These are phyloP conservation scores for Macropis europaea DNA, from an alignment of 2,888 invertebrate species.

Conservation along the genomic window DNA sequence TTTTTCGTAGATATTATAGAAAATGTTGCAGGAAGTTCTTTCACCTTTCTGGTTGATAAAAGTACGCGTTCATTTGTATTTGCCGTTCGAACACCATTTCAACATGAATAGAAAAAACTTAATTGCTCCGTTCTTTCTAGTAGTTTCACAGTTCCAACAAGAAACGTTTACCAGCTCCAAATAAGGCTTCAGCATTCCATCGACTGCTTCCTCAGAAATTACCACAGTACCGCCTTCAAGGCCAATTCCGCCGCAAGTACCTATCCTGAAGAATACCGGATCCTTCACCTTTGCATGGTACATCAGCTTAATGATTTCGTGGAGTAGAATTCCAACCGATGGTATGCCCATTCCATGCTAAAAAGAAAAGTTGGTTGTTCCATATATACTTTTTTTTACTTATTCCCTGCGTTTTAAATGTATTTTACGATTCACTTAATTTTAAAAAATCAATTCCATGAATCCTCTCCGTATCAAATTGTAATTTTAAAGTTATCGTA, in stretches of 20 bases:
- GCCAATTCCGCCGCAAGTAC: constrained; percentile 96
- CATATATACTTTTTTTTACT: background rate
- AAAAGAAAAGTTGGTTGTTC: constrained; percentile 7
- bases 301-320: constrained; percentile 98
- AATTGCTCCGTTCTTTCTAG: too few species aligned
- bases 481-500: too few species aligned
- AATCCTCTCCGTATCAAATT: too few species aligned
- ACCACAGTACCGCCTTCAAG: constrained; percentile 96
- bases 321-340: constrained; percentile 96
- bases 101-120: too few species aligned
- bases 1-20: too few species aligned
- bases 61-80: too few species aligned
- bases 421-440: too few species aligned
- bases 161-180: constrained; percentile 88
- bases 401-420: too few species aligned
- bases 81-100: too few species aligned
- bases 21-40: too few species aligned
- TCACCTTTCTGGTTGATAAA: too few species aligned
- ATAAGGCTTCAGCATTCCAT: constrained; percentile 90
- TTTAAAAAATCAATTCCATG: too few species aligned
- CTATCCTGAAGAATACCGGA: constrained; percentile 95
- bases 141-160: background rate
- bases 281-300: constrained; percentile 93
- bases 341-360: constrained; percentile 99
- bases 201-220: constrained; percentile 94